These are phyloP conservation scores for Telmatochromis sp. DNA, from an alignment of 2,113 vertebrate genomes.

Conservation along the genomic window DNA sequence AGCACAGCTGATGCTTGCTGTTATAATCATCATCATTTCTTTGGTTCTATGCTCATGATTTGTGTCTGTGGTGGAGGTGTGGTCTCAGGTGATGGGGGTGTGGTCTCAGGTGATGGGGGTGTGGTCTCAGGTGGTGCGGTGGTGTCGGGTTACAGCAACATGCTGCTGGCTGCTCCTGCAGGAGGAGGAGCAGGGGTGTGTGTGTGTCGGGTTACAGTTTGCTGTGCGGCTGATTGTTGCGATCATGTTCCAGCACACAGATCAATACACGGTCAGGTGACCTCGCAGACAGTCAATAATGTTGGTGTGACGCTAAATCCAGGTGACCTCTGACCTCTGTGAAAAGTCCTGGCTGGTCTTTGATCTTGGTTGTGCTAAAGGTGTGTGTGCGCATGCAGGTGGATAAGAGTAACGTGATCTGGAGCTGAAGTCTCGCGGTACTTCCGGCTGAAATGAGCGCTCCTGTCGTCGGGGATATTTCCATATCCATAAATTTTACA, in stretches of 20 bases:
- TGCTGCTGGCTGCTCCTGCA: not conserved
- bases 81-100: not conserved
- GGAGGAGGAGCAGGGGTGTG: not conserved
- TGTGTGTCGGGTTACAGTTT: not conserved
- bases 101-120: not conserved
- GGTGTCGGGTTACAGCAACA: not conserved
- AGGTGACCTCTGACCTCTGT: not conserved
- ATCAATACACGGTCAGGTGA: not conserved
- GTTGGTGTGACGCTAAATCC: not conserved
- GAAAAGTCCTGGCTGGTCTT: not conserved
- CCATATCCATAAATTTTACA: slow-evolving; percentile 29
- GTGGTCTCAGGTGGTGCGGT: not conserved
- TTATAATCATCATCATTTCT: not conserved
- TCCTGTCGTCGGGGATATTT: slow-evolving; percentile 20
- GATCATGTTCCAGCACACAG: not conserved
- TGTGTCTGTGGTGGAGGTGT: not conserved
- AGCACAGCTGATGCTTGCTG: not conserved
- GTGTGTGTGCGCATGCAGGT: not conserved
- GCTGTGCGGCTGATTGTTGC: not conserved
- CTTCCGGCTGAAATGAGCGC: not conserved
- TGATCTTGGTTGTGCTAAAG: not conserved
- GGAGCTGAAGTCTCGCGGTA: not conserved
- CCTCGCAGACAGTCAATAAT: not conserved
- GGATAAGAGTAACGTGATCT: not conserved
- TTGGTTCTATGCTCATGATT: not conserved